Percentiles rank a stretch among this genome's conserved stretches.
phyloP scores from a whole-genome alignment of 2,888 invertebrate genomes.

The Idaea biselata region DNA sequence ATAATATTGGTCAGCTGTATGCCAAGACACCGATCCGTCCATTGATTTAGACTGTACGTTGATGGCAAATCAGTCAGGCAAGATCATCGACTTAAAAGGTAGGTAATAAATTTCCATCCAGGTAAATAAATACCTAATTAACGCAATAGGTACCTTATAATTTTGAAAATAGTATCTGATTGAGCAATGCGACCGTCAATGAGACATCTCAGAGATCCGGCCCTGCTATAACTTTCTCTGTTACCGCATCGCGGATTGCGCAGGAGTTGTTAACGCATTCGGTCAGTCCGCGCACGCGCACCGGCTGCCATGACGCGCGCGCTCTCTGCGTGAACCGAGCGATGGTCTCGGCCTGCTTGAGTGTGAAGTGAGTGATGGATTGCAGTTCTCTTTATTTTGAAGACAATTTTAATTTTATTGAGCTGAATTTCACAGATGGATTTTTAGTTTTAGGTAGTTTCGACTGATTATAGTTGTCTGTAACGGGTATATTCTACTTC shows the following conservation, averaged over 20 bases:
- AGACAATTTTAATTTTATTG: background rate
- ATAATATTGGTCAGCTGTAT: no score
- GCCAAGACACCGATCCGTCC: no score
- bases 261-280: slow-evolving; percentile 55
- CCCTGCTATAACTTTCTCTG: slow-evolving; percentile 69
- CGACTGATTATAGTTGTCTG: background rate
- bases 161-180: background rate
- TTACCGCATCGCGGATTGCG: slow-evolving; percentile 70
- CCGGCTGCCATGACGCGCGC: slow-evolving; percentile 41
- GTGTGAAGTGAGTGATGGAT: slow-evolving; percentile 26
- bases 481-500: background rate
- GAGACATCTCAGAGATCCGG: slow-evolving; percentile 35
- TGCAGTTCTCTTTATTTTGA: slow-evolving; percentile 21
- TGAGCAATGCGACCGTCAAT: slow-evolving; percentile 22
- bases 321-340: slow-evolving; percentile 16
- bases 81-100: background rate
- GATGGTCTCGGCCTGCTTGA: slow-evolving; percentile 44
- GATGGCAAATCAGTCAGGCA: no score
- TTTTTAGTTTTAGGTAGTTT: background rate
- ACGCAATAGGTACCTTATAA: background rate
- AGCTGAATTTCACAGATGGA: background rate
- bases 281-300: slow-evolving; percentile 48
- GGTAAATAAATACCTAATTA: background rate
- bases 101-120: background rate
- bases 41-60: no score